phyloP scores from a whole-genome alignment of 2,113 vertebrate species.

The Salvator merianae region DNA sequence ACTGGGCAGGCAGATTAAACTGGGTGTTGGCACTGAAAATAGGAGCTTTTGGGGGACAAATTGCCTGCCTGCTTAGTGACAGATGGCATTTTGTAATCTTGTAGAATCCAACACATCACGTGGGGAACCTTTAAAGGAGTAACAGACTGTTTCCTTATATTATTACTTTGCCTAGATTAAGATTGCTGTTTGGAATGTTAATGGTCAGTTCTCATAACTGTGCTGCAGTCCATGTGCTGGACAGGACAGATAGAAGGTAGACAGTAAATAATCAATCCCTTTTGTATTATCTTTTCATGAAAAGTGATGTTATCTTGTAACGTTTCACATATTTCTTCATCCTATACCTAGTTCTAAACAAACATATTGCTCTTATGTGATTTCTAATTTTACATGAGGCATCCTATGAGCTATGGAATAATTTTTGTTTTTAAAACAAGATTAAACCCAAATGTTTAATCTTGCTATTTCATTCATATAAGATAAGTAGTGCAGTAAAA shows the following conservation, averaged over 20 bases:
- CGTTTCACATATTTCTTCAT: background rate
- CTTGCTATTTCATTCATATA: too few relatives aligned
- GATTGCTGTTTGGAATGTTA: conserved; percentile 4
- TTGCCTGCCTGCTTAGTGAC: conserved; percentile 38
- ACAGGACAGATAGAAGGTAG: background rate
- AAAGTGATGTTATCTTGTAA: background rate
- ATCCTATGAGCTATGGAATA: conserved; percentile 50
- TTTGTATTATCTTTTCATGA: background rate
- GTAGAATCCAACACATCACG: conserved; percentile 16
- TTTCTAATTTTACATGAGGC: background rate
- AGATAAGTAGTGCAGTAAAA: background rate
- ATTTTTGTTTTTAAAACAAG: background rate
- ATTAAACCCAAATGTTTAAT: too few relatives aligned
- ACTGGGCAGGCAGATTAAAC: conserved; percentile 9
- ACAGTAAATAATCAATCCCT: background rate
- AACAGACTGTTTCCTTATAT: background rate
- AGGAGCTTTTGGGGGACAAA: conserved; percentile 8
- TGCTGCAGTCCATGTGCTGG: background rate
- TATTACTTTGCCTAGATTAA: conserved; percentile 5
- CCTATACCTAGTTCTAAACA: background rate
- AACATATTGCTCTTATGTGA: background rate
- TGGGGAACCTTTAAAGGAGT: conserved; percentile 34
- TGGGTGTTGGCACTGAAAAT: conserved; percentile 33
- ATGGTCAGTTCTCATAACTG: conserved; percentile 14
- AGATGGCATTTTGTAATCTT: conserved; percentile 6